phyloP scores from a whole-genome alignment of 2,888 invertebrate species.

The Cryptus armator region DNA sequence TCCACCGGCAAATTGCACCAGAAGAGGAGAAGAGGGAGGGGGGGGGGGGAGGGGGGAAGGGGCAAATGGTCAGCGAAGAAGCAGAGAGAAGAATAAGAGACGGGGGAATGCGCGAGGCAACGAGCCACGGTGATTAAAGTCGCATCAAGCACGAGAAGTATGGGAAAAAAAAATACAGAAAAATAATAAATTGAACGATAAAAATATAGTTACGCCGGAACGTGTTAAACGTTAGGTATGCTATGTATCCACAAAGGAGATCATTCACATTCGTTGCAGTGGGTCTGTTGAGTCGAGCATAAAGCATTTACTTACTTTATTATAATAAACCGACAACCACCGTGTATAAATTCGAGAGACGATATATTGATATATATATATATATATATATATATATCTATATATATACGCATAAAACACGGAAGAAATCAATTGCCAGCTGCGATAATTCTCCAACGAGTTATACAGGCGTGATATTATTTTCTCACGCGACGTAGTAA shows the following conservation, averaged over 20 bases:
- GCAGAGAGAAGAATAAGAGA: slow-evolving; percentile 5
- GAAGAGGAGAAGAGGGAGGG: not conserved
- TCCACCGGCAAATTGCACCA: slow-evolving; percentile 46
- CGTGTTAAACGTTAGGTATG: slow-evolving; percentile 46
- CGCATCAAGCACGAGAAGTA: slow-evolving; percentile 63
- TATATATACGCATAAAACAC: slow-evolving; percentile 7
- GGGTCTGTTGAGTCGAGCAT: not conserved
- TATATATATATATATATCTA: not conserved
- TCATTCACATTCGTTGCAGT: slow-evolving; percentile 50
- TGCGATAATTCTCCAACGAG: slow-evolving; percentile 44
- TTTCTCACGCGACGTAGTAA: slow-evolving; percentile 25
- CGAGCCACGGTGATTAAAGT: slow-evolving; percentile 65
- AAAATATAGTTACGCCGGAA: slow-evolving; percentile 6
- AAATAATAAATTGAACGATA: not conserved
- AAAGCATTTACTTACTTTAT: not conserved
- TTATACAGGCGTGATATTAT: slow-evolving; percentile 37
- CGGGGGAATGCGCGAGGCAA: slow-evolving; percentile 12
- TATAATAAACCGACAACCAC: not conserved
- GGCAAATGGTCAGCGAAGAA: slow-evolving; percentile 13
- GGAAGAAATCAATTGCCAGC: slow-evolving; percentile 60
- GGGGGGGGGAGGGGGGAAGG: not conserved
- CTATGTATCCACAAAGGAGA: slow-evolving; percentile 24
- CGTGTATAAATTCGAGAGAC: not conserved
- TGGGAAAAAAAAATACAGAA: not conserved
- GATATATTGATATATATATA: not conserved